Evolutionary conservation across 1,140 invertebrate genomes (phyloP).

Genomic region (Drosophila sproati): DNA sequence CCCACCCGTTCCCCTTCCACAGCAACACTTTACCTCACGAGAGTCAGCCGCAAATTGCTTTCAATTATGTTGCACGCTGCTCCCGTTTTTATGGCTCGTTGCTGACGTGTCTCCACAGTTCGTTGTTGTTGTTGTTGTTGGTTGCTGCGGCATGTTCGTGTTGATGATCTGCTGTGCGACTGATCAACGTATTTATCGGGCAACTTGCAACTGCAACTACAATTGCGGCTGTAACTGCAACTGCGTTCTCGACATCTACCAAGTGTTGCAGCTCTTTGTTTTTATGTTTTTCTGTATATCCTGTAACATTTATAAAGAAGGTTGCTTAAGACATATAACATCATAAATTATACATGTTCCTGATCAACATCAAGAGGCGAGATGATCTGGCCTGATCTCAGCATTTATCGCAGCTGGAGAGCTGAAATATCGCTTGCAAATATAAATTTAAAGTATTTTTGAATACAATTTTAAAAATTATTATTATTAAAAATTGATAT

Average conservation of each 20-base stretch:
- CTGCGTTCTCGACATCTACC: constrained; percentile 55
- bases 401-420: too few relatives aligned
- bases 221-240: constrained; percentile 36
- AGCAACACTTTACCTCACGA: constrained; percentile 18
- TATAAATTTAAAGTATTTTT: too few relatives aligned
- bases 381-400: too few relatives aligned
- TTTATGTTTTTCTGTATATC: constrained; percentile 1
- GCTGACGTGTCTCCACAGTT: constrained; percentile 69
- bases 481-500: too few relatives aligned
- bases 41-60: constrained; percentile 79
- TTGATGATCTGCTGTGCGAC: constrained; percentile 67
- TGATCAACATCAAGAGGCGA: too few relatives aligned
- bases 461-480: too few relatives aligned
- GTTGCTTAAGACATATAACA: too few relatives aligned
- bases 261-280: constrained; percentile 13
- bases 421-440: too few relatives aligned
- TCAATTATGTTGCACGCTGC: constrained; percentile 81
- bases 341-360: too few relatives aligned
- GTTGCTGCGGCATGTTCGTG: constrained; percentile 64
- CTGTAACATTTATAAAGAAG: background rate
- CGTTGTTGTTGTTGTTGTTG: constrained; percentile 34
- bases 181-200: constrained; percentile 76
- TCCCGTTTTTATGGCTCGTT: constrained; percentile 77
- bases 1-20: background rate
- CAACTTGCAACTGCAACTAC: constrained; percentile 64